phyloP scores from a whole-genome alignment of 2,797 vertebrate species.

The Lepus townsendii region DNA sequence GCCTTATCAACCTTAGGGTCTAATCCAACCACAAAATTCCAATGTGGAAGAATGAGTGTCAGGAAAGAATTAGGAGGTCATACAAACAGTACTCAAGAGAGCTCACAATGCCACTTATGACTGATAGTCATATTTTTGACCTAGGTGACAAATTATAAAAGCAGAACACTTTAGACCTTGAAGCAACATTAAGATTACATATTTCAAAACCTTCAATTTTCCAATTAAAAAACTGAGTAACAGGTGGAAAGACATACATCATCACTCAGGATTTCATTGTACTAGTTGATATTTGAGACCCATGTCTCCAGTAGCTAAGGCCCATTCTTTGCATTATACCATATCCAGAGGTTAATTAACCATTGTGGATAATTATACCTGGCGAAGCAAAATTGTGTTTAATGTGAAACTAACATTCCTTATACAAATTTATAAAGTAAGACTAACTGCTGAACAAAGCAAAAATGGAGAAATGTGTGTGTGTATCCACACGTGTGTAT shows the following conservation, averaged over 20 bases:
- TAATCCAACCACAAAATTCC: background rate
- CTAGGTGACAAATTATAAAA: constrained; percentile 48
- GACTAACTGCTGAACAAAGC: background rate
- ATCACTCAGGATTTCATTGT: background rate
- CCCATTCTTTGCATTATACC: background rate
- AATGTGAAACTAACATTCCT: constrained; percentile 31
- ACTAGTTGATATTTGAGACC: constrained; percentile 5
- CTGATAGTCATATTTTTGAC: constrained; percentile 40
- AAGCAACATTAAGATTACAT: background rate
- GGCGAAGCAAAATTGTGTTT: background rate
- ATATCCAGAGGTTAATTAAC: constrained; percentile 3
- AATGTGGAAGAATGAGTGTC: background rate
- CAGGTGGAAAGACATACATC: background rate
- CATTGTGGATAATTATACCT: background rate
- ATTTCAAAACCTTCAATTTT: constrained; percentile 52
- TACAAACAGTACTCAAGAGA: background rate
- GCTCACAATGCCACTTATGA: background rate
- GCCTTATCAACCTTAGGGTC: background rate
- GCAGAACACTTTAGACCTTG: background rate
- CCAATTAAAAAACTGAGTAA: constrained; percentile 23
- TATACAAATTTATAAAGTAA: constrained; percentile 41
- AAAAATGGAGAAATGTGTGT: background rate
- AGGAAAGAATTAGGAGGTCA: background rate
- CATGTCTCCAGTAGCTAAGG: background rate
- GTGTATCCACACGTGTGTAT: background rate